Percentiles rank a stretch among this genome's conserved stretches.
Evolutionary conservation across 1,140 invertebrate genomes (phyloP).

Genomic region (Aphelenchoides besseyi): DNA sequence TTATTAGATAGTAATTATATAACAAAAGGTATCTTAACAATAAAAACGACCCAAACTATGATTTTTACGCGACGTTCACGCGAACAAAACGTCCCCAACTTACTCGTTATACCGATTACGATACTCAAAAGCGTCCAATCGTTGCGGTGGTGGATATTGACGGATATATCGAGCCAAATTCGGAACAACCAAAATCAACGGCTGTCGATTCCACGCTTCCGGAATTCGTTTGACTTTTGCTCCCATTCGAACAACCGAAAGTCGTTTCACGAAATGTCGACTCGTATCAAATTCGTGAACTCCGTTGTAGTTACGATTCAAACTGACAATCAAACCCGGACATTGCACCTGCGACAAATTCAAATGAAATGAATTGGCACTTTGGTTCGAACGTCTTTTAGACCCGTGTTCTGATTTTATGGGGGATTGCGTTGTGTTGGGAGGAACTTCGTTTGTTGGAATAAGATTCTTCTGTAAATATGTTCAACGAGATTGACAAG

Average conservation of each 20-base stretch:
- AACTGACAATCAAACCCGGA: background rate
- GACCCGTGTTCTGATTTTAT: background rate
- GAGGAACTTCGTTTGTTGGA: background rate
- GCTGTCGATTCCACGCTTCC: slow-evolving; percentile 1
- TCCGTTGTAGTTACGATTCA: background rate
- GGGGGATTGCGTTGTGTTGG: background rate
- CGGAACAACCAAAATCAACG: background rate
- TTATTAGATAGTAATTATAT: no score
- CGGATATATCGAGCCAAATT: background rate
- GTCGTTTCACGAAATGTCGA: slow-evolving; percentile 10
- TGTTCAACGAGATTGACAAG: no score
- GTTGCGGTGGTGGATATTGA: background rate
- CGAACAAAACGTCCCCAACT: no score
- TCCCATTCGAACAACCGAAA: background rate
- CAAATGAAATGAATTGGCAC: background rate
- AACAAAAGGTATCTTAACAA: no score
- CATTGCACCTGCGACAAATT: background rate
- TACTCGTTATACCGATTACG: background rate
- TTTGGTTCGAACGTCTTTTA: background rate
- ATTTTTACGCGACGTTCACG: no score
- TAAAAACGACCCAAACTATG: no score
- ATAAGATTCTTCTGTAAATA: background rate
- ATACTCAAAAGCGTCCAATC: background rate
- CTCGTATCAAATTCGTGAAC: background rate
- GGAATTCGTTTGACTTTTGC: background rate